Percentiles rank a stretch among this genome's conserved stretches.
These are phyloP conservation scores for Ophraella communa DNA, from an alignment of 2,888 invertebrate species.

Conservation along the genomic window DNA sequence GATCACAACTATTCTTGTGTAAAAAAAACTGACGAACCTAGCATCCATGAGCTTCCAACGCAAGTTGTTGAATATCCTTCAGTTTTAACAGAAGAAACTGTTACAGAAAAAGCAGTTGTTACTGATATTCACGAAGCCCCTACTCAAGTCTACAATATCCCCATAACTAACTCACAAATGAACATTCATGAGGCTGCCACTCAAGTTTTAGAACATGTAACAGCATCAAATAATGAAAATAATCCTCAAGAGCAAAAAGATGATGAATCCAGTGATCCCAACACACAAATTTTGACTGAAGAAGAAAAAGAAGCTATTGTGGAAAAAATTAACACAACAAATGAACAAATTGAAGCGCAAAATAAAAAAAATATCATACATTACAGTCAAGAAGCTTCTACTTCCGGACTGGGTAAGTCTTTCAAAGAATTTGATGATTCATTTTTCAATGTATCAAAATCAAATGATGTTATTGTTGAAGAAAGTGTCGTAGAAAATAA, in stretches of 20 bases:
- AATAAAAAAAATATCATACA: conserved; percentile 8
- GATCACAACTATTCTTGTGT: conserved; percentile 11
- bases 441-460: not conserved
- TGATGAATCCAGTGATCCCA: not conserved
- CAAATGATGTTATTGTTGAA: conserved; percentile 14
- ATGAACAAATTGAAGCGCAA: conserved; percentile 7
- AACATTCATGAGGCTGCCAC: not conserved
- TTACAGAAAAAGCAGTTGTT: not conserved
- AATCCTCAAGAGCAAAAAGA: not conserved
- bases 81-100: not conserved
- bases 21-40: not conserved
- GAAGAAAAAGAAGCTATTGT: not conserved
- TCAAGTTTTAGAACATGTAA: not conserved
- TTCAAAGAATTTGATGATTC: conserved; percentile 24
- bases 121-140: conserved; percentile 34
- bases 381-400: conserved; percentile 26
- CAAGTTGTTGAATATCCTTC: conserved; percentile 28
- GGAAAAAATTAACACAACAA: not conserved
- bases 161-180: not conserved
- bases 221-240: not conserved
- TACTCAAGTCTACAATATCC: conserved; percentile 34
- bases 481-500: conserved; percentile 32
- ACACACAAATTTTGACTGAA: not conserved
- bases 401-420: conserved; percentile 12
- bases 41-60: conserved; percentile 37